Percentiles rank a stretch among this genome's conserved stretches.
These are phyloP conservation scores for Lydus trimaculatus DNA, from an alignment of 2,888 invertebrate genomes.

Conservation along the genomic window DNA sequence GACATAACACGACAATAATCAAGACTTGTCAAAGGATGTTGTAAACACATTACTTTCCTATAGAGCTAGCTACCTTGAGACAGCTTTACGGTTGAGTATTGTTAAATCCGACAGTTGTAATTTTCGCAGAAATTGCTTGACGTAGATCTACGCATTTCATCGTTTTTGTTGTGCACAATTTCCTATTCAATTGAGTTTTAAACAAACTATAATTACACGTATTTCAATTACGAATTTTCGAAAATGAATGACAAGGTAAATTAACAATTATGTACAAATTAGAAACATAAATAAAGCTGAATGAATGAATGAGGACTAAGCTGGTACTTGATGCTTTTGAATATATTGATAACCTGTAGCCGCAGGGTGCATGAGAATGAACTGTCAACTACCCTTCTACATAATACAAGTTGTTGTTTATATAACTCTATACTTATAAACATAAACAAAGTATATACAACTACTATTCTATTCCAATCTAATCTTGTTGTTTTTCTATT, in stretches of 20 bases:
- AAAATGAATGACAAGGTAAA: background rate
- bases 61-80: background rate
- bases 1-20: too few species aligned
- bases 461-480: background rate
- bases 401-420: background rate
- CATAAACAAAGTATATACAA: background rate
- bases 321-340: conserved; percentile 25
- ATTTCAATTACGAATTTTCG: too few species aligned
- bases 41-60: background rate
- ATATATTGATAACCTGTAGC: conserved; percentile 38
- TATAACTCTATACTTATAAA: background rate
- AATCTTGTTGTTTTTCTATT: background rate
- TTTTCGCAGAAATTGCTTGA: background rate
- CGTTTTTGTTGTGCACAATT: too few species aligned
- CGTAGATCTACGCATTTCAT: background rate
- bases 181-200: too few species aligned
- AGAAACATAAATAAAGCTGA: background rate
- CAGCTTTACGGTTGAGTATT: background rate
- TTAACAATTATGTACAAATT: conserved; percentile 5
- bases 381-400: conserved; percentile 32
- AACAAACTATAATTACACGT: too few species aligned
- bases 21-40: too few species aligned
- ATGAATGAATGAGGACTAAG: background rate
- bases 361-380: conserved; percentile 36
- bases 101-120: background rate